These are phyloP conservation scores for Leguminivora glycinivorella DNA, from an alignment of 1,140 invertebrate genomes.

Conservation along the genomic window DNA sequence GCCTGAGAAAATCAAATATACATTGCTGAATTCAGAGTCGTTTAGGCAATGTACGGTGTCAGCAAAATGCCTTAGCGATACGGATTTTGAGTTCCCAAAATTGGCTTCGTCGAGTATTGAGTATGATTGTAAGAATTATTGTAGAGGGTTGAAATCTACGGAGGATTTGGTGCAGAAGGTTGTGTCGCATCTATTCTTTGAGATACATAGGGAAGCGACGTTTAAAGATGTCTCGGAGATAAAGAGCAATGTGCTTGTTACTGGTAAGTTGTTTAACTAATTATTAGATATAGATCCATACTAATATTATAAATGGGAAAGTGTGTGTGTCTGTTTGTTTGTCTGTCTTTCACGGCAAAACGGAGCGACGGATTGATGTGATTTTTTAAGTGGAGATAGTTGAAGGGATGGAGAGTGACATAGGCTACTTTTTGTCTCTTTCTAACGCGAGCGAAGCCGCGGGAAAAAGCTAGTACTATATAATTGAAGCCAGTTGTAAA, in stretches of 20 bases:
- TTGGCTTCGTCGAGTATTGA: slow-evolving; percentile 46
- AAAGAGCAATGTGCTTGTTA: slow-evolving; percentile 79
- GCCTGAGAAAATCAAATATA: slow-evolving; percentile 80
- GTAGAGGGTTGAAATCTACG: slow-evolving; percentile 62
- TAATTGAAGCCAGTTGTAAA: no score
- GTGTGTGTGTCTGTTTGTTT: no score
- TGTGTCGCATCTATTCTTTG: slow-evolving; percentile 70
- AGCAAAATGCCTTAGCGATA: slow-evolving; percentile 71
- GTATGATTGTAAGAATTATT: slow-evolving; percentile 69
- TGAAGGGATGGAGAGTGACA: no score
- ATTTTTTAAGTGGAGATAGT: no score
- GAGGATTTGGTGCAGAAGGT: slow-evolving; percentile 70
- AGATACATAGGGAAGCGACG: slow-evolving; percentile 66
- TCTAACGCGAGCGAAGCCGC: no score
- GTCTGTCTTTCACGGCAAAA: no score
- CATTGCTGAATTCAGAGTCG: slow-evolving; percentile 80
- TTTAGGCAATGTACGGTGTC: slow-evolving; percentile 79
- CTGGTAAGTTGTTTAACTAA: slow-evolving; percentile 60
- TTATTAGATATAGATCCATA: no score
- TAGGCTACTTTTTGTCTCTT: no score
- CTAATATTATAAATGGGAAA: no score
- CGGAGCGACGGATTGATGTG: no score
- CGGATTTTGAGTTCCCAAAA: slow-evolving; percentile 56
- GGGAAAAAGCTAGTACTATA: no score
- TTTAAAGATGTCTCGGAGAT: slow-evolving; percentile 75